These are phyloP conservation scores for Dendrocincla fuliginosa DNA, from an alignment of 2,797 vertebrate species.

Conservation along the genomic window DNA sequence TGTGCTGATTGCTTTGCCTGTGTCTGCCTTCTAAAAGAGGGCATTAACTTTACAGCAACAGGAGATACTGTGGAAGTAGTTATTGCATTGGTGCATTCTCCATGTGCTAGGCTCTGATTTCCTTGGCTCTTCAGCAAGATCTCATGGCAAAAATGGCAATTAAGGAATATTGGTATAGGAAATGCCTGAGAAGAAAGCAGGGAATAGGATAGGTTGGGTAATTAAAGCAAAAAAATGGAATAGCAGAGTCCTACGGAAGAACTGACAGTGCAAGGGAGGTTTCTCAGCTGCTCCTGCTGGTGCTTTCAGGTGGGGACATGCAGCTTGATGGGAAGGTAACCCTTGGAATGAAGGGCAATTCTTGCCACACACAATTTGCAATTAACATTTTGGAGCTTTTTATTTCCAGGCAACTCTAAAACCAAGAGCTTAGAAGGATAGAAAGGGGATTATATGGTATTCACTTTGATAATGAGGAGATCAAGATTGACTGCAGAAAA, in stretches of 20 bases:
- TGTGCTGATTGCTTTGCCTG: background rate
- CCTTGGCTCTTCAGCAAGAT: background rate
- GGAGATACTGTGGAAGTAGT: background rate
- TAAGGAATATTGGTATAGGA: background rate
- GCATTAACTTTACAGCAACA: background rate
- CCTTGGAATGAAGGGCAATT: background rate
- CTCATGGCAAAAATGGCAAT: background rate
- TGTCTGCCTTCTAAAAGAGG: background rate
- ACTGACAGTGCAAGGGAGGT: background rate
- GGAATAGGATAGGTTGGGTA: background rate
- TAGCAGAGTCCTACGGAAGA: background rate
- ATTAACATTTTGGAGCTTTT: background rate
- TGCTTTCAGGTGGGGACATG: background rate
- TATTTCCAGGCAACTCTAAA: background rate
- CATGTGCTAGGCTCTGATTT: background rate
- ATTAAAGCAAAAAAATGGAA: background rate
- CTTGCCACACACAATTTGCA: background rate
- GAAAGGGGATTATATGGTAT: background rate
- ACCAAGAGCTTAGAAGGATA: background rate
- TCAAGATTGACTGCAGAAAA: background rate
- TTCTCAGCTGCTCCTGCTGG: background rate
- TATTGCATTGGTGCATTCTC: rapidly evolving
- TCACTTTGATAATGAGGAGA: background rate
- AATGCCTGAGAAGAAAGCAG: background rate
- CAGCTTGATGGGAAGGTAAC: background rate